Percentiles rank a stretch among this genome's conserved stretches.
phyloP scores from a whole-genome alignment of 2,797 vertebrate genomes.

The Manis pentadactyla region DNA sequence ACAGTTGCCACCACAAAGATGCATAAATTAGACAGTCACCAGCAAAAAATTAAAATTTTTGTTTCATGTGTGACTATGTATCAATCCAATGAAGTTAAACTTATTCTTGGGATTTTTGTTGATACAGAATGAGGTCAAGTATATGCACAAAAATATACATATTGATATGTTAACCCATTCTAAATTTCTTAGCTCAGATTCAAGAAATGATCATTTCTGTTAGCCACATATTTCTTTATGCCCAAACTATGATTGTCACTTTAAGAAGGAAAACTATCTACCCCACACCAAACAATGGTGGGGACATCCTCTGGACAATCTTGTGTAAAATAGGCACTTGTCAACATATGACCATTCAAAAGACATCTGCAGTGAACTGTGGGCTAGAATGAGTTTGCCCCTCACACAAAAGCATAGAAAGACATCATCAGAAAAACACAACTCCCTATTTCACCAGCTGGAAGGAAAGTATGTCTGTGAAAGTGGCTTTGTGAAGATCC shows the following conservation, averaged over 20 bases:
- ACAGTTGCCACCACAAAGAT: background rate
- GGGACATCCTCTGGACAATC: background rate
- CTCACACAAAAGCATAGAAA: background rate
- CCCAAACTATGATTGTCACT: background rate
- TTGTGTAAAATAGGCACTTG: background rate
- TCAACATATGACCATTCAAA: background rate
- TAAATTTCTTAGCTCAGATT: constrained; percentile 30
- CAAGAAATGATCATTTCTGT: background rate
- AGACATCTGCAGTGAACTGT: background rate
- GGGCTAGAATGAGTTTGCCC: background rate
- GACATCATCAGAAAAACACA: background rate
- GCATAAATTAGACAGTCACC: background rate
- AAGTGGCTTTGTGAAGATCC: background rate
- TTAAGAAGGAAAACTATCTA: background rate
- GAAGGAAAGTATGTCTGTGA: background rate
- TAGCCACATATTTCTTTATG: background rate
- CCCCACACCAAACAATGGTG: background rate
- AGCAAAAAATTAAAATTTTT: constrained; percentile 3
- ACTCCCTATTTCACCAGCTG: background rate
- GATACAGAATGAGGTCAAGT: background rate
- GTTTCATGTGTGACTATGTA: background rate
- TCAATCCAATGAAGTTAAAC: background rate
- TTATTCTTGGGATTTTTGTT: background rate
- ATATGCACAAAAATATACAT: background rate
- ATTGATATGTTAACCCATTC: background rate